Conservation (phyloP, 1,140 invertebrate genomes). For the Phenacoccus solenopsis region DNA sequence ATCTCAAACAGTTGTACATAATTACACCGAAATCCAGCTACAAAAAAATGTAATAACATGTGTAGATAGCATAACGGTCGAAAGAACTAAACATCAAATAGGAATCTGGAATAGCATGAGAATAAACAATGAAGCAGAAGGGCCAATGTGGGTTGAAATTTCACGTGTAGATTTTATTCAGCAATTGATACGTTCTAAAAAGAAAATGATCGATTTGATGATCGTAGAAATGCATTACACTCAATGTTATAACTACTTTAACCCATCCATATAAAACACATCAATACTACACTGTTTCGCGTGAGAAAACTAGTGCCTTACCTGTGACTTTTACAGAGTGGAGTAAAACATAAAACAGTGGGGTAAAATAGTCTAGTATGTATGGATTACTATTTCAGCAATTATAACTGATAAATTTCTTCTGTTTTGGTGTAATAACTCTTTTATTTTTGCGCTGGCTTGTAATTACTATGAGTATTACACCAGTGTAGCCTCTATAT, state of each 20-base stretch:
- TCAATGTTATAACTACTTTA: slow-evolving; percentile 19
- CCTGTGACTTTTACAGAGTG: too few species aligned
- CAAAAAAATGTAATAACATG: neutral
- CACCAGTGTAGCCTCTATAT: too few species aligned
- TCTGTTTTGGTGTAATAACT: too few species aligned
- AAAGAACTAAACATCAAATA: neutral
- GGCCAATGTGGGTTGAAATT: neutral
- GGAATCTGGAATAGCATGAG: slow-evolving; percentile 4
- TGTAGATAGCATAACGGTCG: neutral
- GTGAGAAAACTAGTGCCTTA: too few species aligned
- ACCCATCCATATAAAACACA: too few species aligned
- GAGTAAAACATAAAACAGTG: too few species aligned
- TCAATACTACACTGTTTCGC: too few species aligned
- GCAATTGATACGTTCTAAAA: slow-evolving; percentile 17
- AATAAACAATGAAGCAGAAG: neutral
- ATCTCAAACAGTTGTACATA: slow-evolving; percentile 22
- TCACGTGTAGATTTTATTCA: neutral
- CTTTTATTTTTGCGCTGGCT: too few species aligned
- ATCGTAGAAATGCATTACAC: slow-evolving; percentile 19
- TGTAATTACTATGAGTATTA: too few species aligned
- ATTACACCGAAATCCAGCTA: slow-evolving; percentile 15
- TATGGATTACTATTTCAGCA: too few species aligned
- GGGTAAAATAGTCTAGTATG: too few species aligned
- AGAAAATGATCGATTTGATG: slow-evolving; percentile 12
- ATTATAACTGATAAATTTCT: too few species aligned